Conservation (phyloP, 2,888 invertebrate species). For the Crioceris asparagi region DNA sequence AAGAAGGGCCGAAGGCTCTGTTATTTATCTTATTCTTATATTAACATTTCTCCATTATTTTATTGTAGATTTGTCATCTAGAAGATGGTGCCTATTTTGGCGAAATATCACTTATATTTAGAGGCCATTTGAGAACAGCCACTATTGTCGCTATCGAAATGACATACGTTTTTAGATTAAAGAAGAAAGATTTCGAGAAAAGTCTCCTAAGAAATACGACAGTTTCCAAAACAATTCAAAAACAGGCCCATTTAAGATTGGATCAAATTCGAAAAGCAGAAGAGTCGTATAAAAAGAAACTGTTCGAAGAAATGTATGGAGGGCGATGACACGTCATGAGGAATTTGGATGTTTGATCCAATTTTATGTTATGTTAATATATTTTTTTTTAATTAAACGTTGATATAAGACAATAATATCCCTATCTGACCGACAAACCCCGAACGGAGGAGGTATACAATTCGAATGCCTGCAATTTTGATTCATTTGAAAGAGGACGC, state of each 20-base stretch:
- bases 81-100: constrained; percentile 42
- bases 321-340: too few relatives aligned
- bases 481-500: too few relatives aligned
- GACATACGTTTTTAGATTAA: constrained; percentile 49
- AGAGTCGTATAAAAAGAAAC: constrained; percentile 14
- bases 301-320: constrained; percentile 13
- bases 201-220: constrained; percentile 16
- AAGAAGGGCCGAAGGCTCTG: not conserved
- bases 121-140: constrained; percentile 44
- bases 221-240: constrained; percentile 11
- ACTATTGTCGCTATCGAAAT: constrained; percentile 51
- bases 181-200: constrained; percentile 42
- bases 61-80: constrained; percentile 13
- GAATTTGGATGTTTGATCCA: too few relatives aligned
- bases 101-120: constrained; percentile 47
- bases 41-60: too few relatives aligned
- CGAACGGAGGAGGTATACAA: too few relatives aligned
- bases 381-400: too few relatives aligned
- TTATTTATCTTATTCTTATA: not conserved
- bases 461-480: too few relatives aligned
- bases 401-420: too few relatives aligned
- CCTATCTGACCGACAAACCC: too few relatives aligned
- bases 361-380: too few relatives aligned
- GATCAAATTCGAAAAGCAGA: constrained; percentile 12
- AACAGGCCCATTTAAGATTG: constrained; percentile 14